Evolutionary conservation across 2,113 vertebrate genomes (phyloP), one percentile per base, ranked within the genome.

Genomic region (Pandion haliaetus): DNA sequence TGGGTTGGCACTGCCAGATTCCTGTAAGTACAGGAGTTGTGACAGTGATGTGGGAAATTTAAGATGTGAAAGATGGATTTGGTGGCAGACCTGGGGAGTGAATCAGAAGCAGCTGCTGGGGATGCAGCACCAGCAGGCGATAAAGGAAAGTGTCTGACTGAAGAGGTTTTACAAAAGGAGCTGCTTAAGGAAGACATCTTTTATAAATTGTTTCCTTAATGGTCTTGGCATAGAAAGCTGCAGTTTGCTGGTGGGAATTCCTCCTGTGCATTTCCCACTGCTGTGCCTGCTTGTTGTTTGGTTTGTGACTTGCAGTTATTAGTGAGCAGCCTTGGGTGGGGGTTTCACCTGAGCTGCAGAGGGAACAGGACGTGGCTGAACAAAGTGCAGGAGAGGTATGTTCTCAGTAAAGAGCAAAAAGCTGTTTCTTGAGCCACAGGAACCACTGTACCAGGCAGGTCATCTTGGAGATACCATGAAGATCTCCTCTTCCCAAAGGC

Each of bases 311-410:
- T 38, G 34, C 12, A n/a, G 32, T 29, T 7, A 9, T 13, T 12
- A 26, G 58, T 1, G 29, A 72, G 44, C 52, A 76, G 66, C 58
- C 32, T 36, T 40, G 16, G 16, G 49, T 0, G 31, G 72, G 7
- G 26, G 12, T 13, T 28, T 81, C 5, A 2, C 7, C 25, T 15
- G 38, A 62, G 63, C 54, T 77, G 34, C 24, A 57, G 63, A 52
- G 34, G 32, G 50, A 34, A 8, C 8, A 44, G 40, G 17, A 47
- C 7, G 1, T 3, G 8, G 59, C 42, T 62, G 45, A 54, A 10
- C 8, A 25, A 58, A 76, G 3, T 0, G 0, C 17, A 32, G 63
- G 50, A 63, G 36, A 23, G 2, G 1, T 1, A 1, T 13, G 16
- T 0, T 4, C 28, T 36, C 21, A 31, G 62, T 0, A 40, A 36